phyloP scores from a whole-genome alignment of 2,888 invertebrate genomes.

The Tenthredo scrophulariae region DNA sequence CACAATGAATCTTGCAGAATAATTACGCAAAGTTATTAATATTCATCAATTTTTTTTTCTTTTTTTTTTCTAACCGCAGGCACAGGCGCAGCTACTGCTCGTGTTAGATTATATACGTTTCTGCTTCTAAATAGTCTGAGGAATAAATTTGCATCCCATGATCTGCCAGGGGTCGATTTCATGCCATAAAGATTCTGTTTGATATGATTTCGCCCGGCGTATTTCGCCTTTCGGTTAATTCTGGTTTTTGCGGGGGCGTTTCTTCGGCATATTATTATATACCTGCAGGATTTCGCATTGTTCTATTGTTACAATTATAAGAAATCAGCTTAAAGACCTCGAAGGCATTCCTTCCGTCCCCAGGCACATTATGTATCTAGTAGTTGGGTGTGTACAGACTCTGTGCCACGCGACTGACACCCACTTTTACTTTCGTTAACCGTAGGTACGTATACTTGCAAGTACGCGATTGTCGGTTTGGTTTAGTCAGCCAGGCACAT shows the following conservation, averaged over 20 bases:
- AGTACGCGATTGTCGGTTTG: background rate
- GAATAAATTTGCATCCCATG: background rate
- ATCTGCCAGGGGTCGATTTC: background rate
- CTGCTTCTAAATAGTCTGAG: background rate
- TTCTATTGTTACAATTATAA: background rate
- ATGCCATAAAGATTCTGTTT: background rate
- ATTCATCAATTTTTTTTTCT: background rate
- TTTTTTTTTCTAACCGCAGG: background rate
- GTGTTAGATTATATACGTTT: background rate
- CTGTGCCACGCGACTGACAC: constrained; percentile 24
- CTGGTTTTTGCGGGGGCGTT: background rate
- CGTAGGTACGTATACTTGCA: background rate
- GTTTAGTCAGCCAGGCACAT: constrained; percentile 9
- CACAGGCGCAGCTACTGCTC: background rate
- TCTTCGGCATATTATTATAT: background rate
- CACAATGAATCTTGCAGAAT: background rate
- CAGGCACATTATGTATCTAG: background rate
- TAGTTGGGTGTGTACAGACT: constrained; percentile 15
- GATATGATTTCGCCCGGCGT: background rate
- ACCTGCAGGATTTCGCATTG: background rate
- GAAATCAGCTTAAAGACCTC: constrained; percentile 12
- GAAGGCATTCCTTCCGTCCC: constrained; percentile 23
- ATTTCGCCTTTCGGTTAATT: background rate
- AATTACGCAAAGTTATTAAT: background rate
- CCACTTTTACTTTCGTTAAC: constrained; percentile 50